phyloP scores from a whole-genome alignment of 1,140 invertebrate genomes.

The Drosophila ficusphila region DNA sequence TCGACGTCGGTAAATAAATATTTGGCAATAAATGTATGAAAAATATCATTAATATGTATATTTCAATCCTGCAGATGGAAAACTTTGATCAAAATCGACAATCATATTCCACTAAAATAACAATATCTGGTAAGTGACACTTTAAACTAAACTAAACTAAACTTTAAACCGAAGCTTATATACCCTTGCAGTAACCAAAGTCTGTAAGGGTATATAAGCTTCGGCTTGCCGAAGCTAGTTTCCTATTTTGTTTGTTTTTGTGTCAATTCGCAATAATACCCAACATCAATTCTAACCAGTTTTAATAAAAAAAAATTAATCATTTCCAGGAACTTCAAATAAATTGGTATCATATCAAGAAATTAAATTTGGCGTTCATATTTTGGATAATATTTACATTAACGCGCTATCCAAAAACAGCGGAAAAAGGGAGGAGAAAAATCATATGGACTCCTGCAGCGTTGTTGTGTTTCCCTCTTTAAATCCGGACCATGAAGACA shows the following conservation, averaged over 20 bases:
- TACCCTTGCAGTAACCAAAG: no score
- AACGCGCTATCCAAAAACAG: slow-evolving; percentile 67
- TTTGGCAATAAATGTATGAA: slow-evolving; percentile 2
- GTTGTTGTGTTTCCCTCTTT: slow-evolving; percentile 96
- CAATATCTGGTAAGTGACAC: slow-evolving; percentile 50
- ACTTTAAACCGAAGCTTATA: no score
- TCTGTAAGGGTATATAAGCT: no score
- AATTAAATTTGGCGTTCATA: slow-evolving; percentile 80
- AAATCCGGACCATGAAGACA: slow-evolving; percentile 96
- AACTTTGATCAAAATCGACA: slow-evolving; percentile 25
- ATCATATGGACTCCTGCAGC: slow-evolving; percentile 93
- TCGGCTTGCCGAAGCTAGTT: no score
- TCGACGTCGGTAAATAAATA: slow-evolving; percentile 16
- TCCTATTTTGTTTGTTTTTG: no score
- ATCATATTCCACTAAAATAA: slow-evolving; percentile 13
- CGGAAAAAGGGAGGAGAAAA: slow-evolving; percentile 63
- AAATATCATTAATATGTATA: slow-evolving; percentile 11
- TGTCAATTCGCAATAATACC: no score
- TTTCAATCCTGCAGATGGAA: slow-evolving; percentile 12
- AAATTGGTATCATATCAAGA: slow-evolving; percentile 82
- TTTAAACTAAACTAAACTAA: no score
- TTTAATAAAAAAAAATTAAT: neutral
- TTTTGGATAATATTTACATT: slow-evolving; percentile 71
- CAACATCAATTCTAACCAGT: no score
- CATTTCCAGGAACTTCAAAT: slow-evolving; percentile 69